These are phyloP conservation scores for Trichopria drosophilae DNA, from an alignment of 2,888 invertebrate genomes.

Conservation along the genomic window DNA sequence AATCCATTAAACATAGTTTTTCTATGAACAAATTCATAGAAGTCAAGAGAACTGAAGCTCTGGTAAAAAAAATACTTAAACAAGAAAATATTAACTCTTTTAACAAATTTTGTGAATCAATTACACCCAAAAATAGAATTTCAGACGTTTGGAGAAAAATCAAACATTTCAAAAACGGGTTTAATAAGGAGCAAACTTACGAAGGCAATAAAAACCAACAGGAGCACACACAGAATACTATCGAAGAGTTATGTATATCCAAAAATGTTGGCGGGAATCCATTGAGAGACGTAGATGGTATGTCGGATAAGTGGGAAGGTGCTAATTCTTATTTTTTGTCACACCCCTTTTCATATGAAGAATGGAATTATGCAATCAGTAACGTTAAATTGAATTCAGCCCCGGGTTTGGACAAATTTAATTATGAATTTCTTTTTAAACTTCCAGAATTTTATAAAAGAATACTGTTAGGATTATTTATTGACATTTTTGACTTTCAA, in stretches of 20 bases:
- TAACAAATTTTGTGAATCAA: constrained; percentile 4
- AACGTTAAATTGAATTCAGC: constrained; percentile 13
- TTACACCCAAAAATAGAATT: constrained; percentile 2
- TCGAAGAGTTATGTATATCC: constrained; percentile 3
- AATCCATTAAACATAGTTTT: constrained; percentile 11
- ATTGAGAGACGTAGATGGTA: constrained; percentile 4
- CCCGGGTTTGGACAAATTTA: constrained; percentile 21
- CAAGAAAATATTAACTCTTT: constrained; percentile 14
- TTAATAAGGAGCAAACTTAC: no score
- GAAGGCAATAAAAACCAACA: constrained; percentile 12
- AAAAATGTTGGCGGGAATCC: not conserved
- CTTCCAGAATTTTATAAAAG: constrained; percentile 20
- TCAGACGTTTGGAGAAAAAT: constrained; percentile 14
- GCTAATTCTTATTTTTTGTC: no score
- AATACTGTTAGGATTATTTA: constrained; percentile 15
- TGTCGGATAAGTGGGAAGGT: no score
- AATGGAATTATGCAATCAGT: constrained; percentile 8
- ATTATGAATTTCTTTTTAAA: constrained; percentile 3
- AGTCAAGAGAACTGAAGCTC: constrained; percentile 14
- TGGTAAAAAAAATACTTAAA: constrained; percentile 14
- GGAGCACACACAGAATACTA: constrained; percentile 1
- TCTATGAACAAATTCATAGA: no score
- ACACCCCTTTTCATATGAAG: constrained; percentile 15
- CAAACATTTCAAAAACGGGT: no score
- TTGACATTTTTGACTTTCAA: constrained; percentile 6